Evolutionary conservation across 1,140 invertebrate genomes (phyloP), one percentile per base, ranked within the genome.

Genomic region (Eurosta solidaginis): DNA sequence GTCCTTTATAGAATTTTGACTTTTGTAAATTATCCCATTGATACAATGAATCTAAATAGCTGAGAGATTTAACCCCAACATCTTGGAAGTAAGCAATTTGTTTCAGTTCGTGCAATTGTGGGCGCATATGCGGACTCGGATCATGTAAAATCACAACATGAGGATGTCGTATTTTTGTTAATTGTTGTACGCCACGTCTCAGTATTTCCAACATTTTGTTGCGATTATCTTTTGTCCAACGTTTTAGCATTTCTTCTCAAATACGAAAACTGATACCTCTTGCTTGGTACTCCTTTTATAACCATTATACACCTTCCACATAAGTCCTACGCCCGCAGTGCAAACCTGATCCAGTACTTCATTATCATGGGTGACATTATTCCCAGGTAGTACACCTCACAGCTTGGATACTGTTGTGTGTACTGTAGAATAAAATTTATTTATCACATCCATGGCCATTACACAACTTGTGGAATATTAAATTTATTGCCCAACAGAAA

Each of bases 281-380:
- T 98, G 96, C 88, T 96, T 97, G 1, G 97, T 99, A 20, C 95
- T 96, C 85, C 96, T 96, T 87, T 99, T 99, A 75, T 91, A 93
- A 0, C 95, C 98, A 87, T 92, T 93, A 88, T 97, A 99, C 27
- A 99, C 93, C 89, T 98, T 99, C 97, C 98, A 99, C 81, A 40
- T 77, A 82, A 83, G 89, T 93, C 94, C 95, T 82, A 97, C 96
- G 10, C 98, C 98, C 82, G 94, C 96, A 82, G 94, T 97, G 1
- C 93, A 97, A 79, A 98, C 93, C 84, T 96, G 96, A 78, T 92
- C 91, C 36, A 91, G 92, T 0, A 96, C 93, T 89, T 99, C 97
- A 90, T 96, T 99, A 88, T 99, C 97, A 87, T 96, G 78, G 49
- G 84, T 91, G 1, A 99, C 94, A 63, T 97, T 97, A 91, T 98